A percentile compares a stretch with the other conserved stretches of the same genome.
phyloP scores from a whole-genome alignment of 2,888 invertebrate species.

The Stenichneumon culpator region DNA sequence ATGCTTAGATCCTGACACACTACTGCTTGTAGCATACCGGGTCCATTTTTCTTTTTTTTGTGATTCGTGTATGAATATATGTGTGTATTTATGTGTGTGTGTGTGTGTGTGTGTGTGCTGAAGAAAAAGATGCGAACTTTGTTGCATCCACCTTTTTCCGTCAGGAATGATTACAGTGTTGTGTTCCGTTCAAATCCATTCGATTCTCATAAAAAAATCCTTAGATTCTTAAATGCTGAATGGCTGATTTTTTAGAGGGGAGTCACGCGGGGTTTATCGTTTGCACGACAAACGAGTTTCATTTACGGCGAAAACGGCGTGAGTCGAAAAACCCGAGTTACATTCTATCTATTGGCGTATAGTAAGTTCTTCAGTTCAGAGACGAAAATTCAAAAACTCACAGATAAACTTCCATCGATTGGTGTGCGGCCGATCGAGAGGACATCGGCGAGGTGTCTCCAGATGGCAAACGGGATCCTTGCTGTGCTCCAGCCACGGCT shows the following conservation, averaged over 20 bases:
- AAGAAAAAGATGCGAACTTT: slow-evolving; percentile 49
- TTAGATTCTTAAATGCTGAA: slow-evolving; percentile 23
- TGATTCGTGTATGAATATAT: slow-evolving; percentile 3
- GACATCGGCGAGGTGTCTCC: slow-evolving; percentile 77
- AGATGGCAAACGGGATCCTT: slow-evolving; percentile 81
- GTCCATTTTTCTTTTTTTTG: background rate
- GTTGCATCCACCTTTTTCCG: slow-evolving; percentile 49
- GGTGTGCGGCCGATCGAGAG: slow-evolving; percentile 78
- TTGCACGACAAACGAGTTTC: background rate
- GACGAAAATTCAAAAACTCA: slow-evolving; percentile 74
- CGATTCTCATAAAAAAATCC: slow-evolving; percentile 26
- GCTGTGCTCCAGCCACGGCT: slow-evolving; percentile 79
- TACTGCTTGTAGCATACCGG: slow-evolving; percentile 32
- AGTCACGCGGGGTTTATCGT: slow-evolving; percentile 13
- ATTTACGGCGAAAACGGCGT: background rate
- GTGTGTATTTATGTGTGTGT: background rate
- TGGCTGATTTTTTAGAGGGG: background rate
- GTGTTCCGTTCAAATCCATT: slow-evolving; percentile 4
- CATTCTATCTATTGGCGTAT: background rate
- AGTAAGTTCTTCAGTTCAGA: background rate
- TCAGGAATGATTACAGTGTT: slow-evolving; percentile 11
- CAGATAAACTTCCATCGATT: slow-evolving; percentile 84
- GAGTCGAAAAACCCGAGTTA: background rate
- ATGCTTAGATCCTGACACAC: slow-evolving; percentile 26
- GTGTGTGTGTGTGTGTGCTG: background rate